Evolutionary conservation across 2,797 vertebrate species (phyloP).

Genomic region (Clarias platycephalus): DNA sequence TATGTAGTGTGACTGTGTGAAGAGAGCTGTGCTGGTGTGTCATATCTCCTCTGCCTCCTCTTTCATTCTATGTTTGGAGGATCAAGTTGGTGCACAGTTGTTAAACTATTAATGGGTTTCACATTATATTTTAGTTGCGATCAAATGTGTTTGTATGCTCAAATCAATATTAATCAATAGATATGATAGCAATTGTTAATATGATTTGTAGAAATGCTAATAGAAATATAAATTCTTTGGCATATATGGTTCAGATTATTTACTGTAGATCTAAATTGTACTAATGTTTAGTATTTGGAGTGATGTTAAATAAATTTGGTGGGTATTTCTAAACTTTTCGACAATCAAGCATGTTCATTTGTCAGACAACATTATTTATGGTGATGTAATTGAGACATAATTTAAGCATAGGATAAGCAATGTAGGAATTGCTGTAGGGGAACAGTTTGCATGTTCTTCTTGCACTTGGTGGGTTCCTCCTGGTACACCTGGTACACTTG

Average conservation of each 20-base stretch:
- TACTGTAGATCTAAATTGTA: background rate
- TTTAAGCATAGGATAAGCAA: background rate
- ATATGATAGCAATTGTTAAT: background rate
- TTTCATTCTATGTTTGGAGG: background rate
- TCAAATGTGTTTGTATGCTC: background rate
- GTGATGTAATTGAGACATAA: background rate
- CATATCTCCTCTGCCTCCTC: background rate
- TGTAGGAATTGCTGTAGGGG: background rate
- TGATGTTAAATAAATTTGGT: background rate
- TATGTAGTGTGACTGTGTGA: conserved; percentile 5
- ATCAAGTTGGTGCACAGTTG: background rate
- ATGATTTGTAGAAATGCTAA: background rate
- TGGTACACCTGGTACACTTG: no score
- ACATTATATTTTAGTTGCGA: background rate
- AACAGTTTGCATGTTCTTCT: no score
- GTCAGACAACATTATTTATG: background rate
- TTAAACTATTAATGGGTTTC: background rate
- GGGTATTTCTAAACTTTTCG: background rate
- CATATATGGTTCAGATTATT: background rate
- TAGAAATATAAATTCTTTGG: background rate
- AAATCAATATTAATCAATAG: conserved; percentile 1
- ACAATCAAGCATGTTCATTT: background rate
- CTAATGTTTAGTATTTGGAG: background rate
- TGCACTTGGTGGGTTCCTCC: no score
- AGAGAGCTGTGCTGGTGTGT: conserved; percentile 2